Evolutionary conservation across 2,888 invertebrate genomes (phyloP).

Genomic region (Ditylenchus weischeri): DNA sequence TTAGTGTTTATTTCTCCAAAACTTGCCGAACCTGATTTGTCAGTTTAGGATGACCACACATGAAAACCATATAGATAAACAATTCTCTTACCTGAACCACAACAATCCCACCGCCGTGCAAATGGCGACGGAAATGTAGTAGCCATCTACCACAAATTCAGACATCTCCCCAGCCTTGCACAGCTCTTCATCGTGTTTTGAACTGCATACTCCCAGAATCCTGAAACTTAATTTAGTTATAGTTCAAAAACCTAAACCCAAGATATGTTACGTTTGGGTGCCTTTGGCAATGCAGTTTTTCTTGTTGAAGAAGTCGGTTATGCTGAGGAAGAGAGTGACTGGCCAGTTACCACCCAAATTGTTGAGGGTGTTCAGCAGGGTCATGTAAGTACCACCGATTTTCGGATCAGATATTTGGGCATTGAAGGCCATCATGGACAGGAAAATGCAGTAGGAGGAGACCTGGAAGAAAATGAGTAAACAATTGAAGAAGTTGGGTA

Average conservation of each 20-base stretch:
- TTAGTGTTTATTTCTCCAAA: too few relatives aligned
- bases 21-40: too few relatives aligned
- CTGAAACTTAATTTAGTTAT: constrained; percentile 34
- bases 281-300: constrained; percentile 53
- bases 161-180: constrained; percentile 53
- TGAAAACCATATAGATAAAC: too few relatives aligned
- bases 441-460: constrained; percentile 91
- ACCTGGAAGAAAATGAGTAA: constrained; percentile 67
- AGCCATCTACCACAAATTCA: constrained; percentile 53
- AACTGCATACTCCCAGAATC: constrained; percentile 50
- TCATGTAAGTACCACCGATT: constrained; percentile 95
- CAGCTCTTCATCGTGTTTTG: constrained; percentile 48
- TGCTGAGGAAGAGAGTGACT: constrained; percentile 50
- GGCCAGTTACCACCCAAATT: constrained; percentile 99
- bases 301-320: constrained; percentile 55
- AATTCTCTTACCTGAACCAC: constrained; percentile 43
- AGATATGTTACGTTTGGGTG: constrained; percentile 39
- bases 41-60: too few relatives aligned
- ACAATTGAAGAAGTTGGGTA: too few relatives aligned
- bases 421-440: constrained; percentile 94
- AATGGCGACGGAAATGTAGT: constrained; percentile 53
- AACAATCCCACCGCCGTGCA: constrained; percentile 52
- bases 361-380: constrained; percentile 86
- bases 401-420: constrained; percentile 92
- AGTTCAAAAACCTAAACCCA: not conserved